Base-by-base conservation (phyloP, 2,888 invertebrate species). In the Platycheirus albimanus region DNA sequence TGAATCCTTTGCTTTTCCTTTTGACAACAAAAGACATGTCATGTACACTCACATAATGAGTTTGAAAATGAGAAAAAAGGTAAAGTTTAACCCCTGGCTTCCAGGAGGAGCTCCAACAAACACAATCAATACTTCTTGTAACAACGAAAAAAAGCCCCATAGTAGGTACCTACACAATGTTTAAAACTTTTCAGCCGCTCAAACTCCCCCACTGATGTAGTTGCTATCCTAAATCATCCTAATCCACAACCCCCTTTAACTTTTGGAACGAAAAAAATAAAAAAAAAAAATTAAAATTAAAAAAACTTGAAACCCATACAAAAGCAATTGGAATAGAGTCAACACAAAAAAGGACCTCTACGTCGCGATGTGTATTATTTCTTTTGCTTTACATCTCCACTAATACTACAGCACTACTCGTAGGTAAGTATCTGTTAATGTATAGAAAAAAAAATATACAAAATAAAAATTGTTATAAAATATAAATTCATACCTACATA, bases 401-500 rank as follows among this genome's bases (percentile, higher is more conserved):
- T 77, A 81, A 81, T 81, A 81, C 81, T 58, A 38, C 61, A 71
- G 66, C 80, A 76, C 80, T 74, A 76, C 61, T 71, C 47, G 71
- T 77, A 81, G 66, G 81, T 81, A 81, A 72, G 77, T 81, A 81
- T 81, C 77, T 77, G 81, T 72, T 67, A 71, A 61, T 56, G 71
- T 63, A 58, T 36, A 54, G 41, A 71, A 51, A 38, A 58, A 54
- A 79, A 69, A 67, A 43, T 3, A 4, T 20, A 19, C 36, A 64
- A 78, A 76, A 72, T 45, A 52, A 67, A 76, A 79, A 81, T 76
- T 67, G 36, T 24, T 76, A 77, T 81, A 77, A 81, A 81, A 81
- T 81, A 81, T 76, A 81, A 81, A 81, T 81, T 81, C 81, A 81
- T 81, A 81, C 81, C 77, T 81, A 81, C 81, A 77, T 86, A 86